Evolutionary conservation across 1,140 invertebrate species (phyloP).

Genomic region (Pseudomyrmex gracilis): DNA sequence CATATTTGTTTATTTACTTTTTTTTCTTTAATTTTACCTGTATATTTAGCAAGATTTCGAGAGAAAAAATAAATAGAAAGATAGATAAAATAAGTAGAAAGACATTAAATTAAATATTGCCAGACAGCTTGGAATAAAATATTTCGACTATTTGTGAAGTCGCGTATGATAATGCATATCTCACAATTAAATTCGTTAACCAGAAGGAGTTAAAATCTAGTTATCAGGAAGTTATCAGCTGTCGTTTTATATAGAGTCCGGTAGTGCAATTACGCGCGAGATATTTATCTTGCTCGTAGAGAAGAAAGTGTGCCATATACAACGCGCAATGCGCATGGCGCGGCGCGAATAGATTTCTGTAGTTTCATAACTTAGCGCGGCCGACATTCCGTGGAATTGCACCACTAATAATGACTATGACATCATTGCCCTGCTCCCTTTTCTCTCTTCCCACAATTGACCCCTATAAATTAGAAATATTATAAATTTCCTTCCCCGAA

Average conservation of each 20-base stretch:
- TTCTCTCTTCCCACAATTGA: constrained; percentile 63
- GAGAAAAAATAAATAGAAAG: too few relatives aligned
- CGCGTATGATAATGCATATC: neutral
- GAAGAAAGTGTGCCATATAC: constrained; percentile 73
- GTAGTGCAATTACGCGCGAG: constrained; percentile 66
- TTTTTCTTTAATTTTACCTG: neutral
- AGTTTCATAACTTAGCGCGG: constrained; percentile 81
- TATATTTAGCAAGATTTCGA: too few relatives aligned
- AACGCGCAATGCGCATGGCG: constrained; percentile 53
- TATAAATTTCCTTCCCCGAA: constrained; percentile 53
- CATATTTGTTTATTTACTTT: neutral
- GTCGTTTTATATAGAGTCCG: constrained; percentile 63
- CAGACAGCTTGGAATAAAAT: neutral
- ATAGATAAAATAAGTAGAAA: too few relatives aligned
- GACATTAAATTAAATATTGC: too few relatives aligned
- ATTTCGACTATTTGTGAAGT: constrained; percentile 39
- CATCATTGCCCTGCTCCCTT: constrained; percentile 66
- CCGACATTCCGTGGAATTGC: constrained; percentile 81
- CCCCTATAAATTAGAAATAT: constrained; percentile 68
- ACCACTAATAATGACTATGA: constrained; percentile 80
- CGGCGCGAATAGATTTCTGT: constrained; percentile 77
- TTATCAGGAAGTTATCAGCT: constrained; percentile 60
- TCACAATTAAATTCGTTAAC: neutral
- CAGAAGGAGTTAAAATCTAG: constrained; percentile 30
- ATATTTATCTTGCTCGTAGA: constrained; percentile 67